phyloP scores from a whole-genome alignment of 1,140 invertebrate species.

The Calycopis cecrops region DNA sequence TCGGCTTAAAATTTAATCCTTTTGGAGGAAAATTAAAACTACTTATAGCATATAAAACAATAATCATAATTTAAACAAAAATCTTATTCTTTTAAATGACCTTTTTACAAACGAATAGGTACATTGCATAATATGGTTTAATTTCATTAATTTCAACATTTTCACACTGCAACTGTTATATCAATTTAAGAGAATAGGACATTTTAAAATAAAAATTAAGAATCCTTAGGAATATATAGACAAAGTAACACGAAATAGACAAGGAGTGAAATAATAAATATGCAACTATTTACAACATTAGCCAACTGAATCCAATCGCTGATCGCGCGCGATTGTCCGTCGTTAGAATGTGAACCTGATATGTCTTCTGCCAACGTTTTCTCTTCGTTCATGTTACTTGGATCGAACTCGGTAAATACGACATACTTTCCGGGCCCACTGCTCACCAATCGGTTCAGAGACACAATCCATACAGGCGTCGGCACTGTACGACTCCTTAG shows the following conservation, averaged over 20 bases:
- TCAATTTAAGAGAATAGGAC: no score
- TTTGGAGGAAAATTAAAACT: no score
- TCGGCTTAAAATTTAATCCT: no score
- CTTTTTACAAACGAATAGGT: no score
- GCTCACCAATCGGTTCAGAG: slow-evolving; percentile 39
- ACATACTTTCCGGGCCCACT: slow-evolving; percentile 57
- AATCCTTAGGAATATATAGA: slow-evolving; percentile 47
- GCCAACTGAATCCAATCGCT: slow-evolving; percentile 57
- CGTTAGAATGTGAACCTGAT: slow-evolving; percentile 17
- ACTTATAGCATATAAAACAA: no score
- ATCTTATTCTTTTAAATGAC: no score
- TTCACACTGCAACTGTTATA: no score
- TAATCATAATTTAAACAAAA: no score
- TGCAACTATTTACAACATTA: slow-evolving; percentile 47
- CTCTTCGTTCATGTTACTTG: slow-evolving; percentile 36
- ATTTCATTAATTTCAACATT: no score
- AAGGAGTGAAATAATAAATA: slow-evolving; percentile 42
- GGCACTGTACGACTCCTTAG: slow-evolving; percentile 35
- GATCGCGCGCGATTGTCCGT: slow-evolving; percentile 20
- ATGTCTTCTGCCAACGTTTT: slow-evolving; percentile 41
- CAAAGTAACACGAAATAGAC: slow-evolving; percentile 49
- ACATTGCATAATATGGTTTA: no score
- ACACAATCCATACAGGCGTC: slow-evolving; percentile 42
- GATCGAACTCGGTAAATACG: slow-evolving; percentile 61
- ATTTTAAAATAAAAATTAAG: slow-evolving; percentile 19